Evolutionary conservation across 2,888 invertebrate genomes (phyloP).

Genomic region (Drosophila anomalata): DNA sequence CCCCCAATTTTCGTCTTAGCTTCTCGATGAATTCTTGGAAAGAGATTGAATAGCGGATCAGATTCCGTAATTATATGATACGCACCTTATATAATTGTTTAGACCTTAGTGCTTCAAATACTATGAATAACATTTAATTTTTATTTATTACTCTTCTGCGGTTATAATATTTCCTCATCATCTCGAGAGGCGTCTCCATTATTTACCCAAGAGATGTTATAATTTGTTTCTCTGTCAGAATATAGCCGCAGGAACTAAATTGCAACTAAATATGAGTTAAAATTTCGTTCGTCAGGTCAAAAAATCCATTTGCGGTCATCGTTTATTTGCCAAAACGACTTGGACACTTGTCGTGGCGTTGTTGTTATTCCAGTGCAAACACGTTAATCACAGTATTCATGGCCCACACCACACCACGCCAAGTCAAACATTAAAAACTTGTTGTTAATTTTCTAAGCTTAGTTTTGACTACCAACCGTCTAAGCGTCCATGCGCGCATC

Average conservation of each 20-base stretch:
- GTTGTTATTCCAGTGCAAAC: slow-evolving; percentile 54
- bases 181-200: slow-evolving; percentile 2
- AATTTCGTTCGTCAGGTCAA: slow-evolving; percentile 10
- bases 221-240: not conserved
- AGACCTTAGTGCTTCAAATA: slow-evolving; percentile 13
- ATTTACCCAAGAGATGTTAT: slow-evolving; percentile 3
- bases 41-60: not conserved
- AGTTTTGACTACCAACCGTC: slow-evolving; percentile 29
- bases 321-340: slow-evolving; percentile 3
- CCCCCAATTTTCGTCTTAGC: slow-evolving; percentile 2
- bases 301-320: slow-evolving; percentile 11
- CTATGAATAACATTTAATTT: slow-evolving; percentile 8
- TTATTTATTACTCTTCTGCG: slow-evolving; percentile 21
- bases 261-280: slow-evolving; percentile 16
- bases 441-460: slow-evolving; percentile 57
- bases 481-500: slow-evolving; percentile 1
- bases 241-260: slow-evolving; percentile 5
- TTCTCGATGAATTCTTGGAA: slow-evolving; percentile 12
- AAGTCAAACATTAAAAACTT: slow-evolving; percentile 57
- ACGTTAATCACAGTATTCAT: slow-evolving; percentile 55
- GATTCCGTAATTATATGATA: slow-evolving; percentile 30
- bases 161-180: slow-evolving; percentile 38
- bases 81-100: slow-evolving; percentile 37
- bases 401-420: slow-evolving; percentile 58
- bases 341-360: slow-evolving; percentile 16